These are phyloP conservation scores for Drosophila birchii DNA, from an alignment of 2,888 invertebrate species.

Conservation along the genomic window DNA sequence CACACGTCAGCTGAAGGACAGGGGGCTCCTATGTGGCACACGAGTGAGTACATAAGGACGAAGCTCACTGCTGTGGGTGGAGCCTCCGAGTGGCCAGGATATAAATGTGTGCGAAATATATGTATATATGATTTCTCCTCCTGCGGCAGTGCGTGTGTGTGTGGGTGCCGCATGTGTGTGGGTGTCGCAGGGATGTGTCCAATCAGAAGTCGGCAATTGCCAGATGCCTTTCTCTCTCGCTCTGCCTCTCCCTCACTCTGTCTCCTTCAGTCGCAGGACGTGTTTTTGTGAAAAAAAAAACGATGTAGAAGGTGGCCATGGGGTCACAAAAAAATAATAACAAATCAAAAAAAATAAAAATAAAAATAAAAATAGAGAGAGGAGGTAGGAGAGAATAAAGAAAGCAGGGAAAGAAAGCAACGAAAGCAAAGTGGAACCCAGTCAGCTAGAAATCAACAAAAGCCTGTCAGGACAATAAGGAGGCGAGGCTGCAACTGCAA, in stretches of 20 bases:
- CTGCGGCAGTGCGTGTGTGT: conserved; percentile 38
- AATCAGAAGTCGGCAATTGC: conserved; percentile 66
- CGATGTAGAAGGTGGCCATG: conserved; percentile 35
- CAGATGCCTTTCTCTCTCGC: conserved; percentile 34
- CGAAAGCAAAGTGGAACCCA: conserved; percentile 54
- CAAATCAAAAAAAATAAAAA: neutral
- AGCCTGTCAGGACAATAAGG: conserved; percentile 52
- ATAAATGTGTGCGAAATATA: conserved; percentile 15
- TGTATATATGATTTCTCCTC: conserved; percentile 25
- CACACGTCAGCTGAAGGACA: conserved; percentile 41
- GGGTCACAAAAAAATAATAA: conserved; percentile 11
- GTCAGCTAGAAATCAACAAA: conserved; percentile 73
- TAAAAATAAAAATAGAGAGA: too few species aligned
- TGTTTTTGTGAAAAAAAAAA: conserved; percentile 36
- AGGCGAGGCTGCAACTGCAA: neutral
- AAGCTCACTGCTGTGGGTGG: conserved; percentile 63
- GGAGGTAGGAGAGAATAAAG: neutral
- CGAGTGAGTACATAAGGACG: conserved; percentile 43
- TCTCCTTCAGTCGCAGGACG: conserved; percentile 21
- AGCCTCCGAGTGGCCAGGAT: conserved; percentile 66
- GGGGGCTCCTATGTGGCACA: conserved; percentile 38
- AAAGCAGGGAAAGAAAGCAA: conserved; percentile 17
- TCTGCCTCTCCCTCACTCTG: conserved; percentile 12
- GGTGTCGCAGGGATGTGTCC: conserved; percentile 64
- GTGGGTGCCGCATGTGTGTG: conserved; percentile 49